phyloP scores from a whole-genome alignment of 1,140 invertebrate genomes.

The Drosophila lacertosa region DNA sequence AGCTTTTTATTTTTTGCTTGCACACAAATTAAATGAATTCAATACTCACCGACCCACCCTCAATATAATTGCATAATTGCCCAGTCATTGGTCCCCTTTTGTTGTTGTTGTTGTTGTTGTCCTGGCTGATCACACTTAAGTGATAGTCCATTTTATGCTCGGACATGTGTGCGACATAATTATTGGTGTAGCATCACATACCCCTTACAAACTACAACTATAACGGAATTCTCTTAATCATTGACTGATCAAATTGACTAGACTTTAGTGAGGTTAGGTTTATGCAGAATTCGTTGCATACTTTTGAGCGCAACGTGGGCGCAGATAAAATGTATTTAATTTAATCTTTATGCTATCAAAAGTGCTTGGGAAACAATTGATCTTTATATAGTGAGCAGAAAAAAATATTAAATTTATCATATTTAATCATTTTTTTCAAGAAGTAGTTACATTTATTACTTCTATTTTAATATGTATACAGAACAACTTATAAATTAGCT shows the following conservation, averaged over 20 bases:
- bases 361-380: no score
- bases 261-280: slow-evolving; percentile 26
- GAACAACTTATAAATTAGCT: no score
- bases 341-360: no score
- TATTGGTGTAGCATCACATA: no score
- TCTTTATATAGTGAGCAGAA: no score
- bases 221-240: slow-evolving; percentile 66
- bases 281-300: slow-evolving; percentile 35
- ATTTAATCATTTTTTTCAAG: no score
- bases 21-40: slow-evolving; percentile 64
- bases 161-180: slow-evolving; percentile 72
- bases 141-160: slow-evolving; percentile 75
- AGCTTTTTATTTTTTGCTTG: slow-evolving; percentile 24
- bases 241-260: slow-evolving; percentile 4
- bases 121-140: slow-evolving; percentile 59
- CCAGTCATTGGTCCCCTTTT: slow-evolving; percentile 62
- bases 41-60: slow-evolving; percentile 46
- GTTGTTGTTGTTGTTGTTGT: no score
- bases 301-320: slow-evolving; percentile 22
- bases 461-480: no score
- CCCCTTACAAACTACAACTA: slow-evolving; percentile 11
- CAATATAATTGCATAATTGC: slow-evolving; percentile 77
- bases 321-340: background rate
- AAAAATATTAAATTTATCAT: no score
- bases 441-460: no score